A percentile compares a stretch with the other conserved stretches of the same genome.
These are phyloP conservation scores for Mythimna pallens DNA, from an alignment of 2,888 invertebrate species.

Conservation along the genomic window DNA sequence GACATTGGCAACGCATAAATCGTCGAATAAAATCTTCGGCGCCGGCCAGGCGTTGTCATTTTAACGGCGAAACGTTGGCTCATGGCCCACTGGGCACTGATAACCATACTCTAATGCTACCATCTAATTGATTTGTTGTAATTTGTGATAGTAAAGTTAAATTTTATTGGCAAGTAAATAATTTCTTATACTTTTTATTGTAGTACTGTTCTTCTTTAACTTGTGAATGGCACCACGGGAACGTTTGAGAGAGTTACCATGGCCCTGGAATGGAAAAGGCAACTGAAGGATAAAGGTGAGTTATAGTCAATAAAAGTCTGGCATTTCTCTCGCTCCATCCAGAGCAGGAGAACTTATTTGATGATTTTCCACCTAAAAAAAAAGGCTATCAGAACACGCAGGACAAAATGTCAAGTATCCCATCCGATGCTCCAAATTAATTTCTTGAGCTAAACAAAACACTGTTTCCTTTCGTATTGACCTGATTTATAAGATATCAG, in stretches of 20 bases:
- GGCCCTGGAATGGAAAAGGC: too few species aligned
- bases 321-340: too few species aligned
- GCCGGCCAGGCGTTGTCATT: slow-evolving; percentile 72
- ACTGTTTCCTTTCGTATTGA: background rate
- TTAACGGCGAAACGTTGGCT: slow-evolving; percentile 67
- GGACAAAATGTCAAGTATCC: background rate
- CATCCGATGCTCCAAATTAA: background rate
- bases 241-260: too few species aligned
- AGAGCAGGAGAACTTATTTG: too few species aligned
- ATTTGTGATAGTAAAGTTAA: slow-evolving; percentile 25
- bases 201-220: background rate
- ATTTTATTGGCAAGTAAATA: slow-evolving; percentile 14
- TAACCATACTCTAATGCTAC: slow-evolving; percentile 39
- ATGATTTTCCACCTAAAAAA: too few species aligned
- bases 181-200: slow-evolving; percentile 2
- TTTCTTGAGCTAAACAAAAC: background rate
- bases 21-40: slow-evolving; percentile 64
- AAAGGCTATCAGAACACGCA: background rate
- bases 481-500: background rate
- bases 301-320: too few species aligned
- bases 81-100: slow-evolving; percentile 58
- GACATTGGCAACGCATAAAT: slow-evolving; percentile 65
- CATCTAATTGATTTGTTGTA: slow-evolving; percentile 42
- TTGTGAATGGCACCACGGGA: background rate
- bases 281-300: too few species aligned